These are phyloP conservation scores for Brachymystax lenok DNA, from an alignment of 2,797 vertebrate species.

Conservation along the genomic window DNA sequence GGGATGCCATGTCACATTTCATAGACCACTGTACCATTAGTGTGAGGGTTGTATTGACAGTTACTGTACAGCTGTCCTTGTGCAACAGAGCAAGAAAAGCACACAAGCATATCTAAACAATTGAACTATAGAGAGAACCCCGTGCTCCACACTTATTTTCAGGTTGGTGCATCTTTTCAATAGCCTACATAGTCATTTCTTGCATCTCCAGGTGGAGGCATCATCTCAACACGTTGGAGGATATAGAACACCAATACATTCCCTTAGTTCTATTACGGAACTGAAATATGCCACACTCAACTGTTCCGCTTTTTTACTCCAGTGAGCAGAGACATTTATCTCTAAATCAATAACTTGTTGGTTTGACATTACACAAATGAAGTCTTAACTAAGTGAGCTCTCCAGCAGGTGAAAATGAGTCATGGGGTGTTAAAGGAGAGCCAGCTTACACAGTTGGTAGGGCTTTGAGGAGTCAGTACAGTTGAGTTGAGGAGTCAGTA, in stretches of 20 bases:
- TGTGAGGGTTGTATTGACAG: neutral
- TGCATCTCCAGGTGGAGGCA: neutral
- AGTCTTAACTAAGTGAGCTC: conserved; percentile 38
- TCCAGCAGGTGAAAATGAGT: conserved; percentile 30
- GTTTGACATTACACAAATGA: conserved; percentile 18
- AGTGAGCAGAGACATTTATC: conserved; percentile 15
- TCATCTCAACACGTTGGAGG: conserved; percentile 7
- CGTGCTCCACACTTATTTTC: neutral
- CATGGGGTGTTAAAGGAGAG: conserved; percentile 23
- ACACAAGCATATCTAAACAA: neutral
- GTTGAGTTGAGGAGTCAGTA: conserved; percentile 13
- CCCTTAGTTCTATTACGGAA: conserved; percentile 27
- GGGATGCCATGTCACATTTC: neutral
- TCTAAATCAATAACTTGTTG: conserved; percentile 33
- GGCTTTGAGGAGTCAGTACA: neutral
- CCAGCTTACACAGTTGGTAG: conserved; percentile 7
- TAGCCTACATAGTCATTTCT: conserved; percentile 9
- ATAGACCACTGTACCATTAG: too few species aligned
- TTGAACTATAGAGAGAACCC: neutral
- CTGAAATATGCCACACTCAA: conserved; percentile 23
- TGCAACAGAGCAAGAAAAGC: neutral
- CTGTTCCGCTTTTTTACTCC: conserved; percentile 31
- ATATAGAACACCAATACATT: conserved; percentile 4
- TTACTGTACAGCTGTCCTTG: neutral
- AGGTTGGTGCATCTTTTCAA: neutral